A percentile compares a stretch with the other conserved stretches of the same genome.
Evolutionary conservation across 2,113 vertebrate genomes (phyloP).

Genomic region (Microtus richardsoni): DNA sequence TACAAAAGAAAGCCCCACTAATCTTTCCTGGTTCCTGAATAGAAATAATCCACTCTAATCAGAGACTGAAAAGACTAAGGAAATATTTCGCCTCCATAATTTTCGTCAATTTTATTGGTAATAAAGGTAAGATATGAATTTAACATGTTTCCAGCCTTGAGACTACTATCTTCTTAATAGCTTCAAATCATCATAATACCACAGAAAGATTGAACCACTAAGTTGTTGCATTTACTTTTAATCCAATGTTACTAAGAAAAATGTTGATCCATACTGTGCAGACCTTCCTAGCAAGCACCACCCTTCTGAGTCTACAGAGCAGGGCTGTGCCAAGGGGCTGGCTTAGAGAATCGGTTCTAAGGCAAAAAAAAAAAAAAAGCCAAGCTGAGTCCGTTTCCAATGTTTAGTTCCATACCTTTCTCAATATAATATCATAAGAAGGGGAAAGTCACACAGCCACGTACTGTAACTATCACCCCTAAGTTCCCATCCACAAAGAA

Average conservation of each 20-base stretch:
- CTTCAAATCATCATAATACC: slow-evolving; percentile 18
- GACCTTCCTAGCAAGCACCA: slow-evolving; percentile 57
- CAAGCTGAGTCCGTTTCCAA: not conserved
- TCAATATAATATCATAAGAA: not conserved
- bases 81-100: slow-evolving; percentile 39
- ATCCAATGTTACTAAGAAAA: not conserved
- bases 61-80: slow-evolving; percentile 7
- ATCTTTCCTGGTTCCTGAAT: not conserved
- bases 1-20: not conserved
- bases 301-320: not conserved
- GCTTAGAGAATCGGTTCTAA: not conserved
- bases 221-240: slow-evolving; percentile 37
- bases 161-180: slow-evolving; percentile 16
- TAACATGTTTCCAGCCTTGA: not conserved
- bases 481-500: not conserved
- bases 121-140: slow-evolving; percentile 52
- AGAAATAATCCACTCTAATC: slow-evolving; percentile 8
- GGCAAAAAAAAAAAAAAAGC: not conserved
- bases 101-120: slow-evolving; percentile 14
- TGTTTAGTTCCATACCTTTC: not conserved
- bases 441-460: not conserved
- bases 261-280: slow-evolving; percentile 28
- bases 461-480: too few species aligned
- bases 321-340: not conserved
- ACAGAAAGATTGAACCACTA: not conserved